These are phyloP conservation scores for Lithophane ornitopus DNA, from an alignment of 2,888 invertebrate genomes.

Conservation along the genomic window DNA sequence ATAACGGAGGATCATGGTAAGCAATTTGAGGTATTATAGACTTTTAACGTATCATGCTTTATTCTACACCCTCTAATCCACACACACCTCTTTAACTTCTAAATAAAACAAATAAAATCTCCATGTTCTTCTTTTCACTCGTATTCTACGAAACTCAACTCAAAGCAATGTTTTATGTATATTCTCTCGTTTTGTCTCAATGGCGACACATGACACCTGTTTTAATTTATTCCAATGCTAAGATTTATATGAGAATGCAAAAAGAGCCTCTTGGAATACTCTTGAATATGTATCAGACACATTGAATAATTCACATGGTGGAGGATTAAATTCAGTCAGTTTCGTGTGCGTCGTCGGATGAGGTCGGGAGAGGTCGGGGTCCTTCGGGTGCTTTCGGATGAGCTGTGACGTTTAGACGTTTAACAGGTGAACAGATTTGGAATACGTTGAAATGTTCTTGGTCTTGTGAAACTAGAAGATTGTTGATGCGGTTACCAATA, in stretches of 20 bases:
- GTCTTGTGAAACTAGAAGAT: not conserved
- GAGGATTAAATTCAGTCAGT: conserved; percentile 50
- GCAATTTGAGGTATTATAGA: no score
- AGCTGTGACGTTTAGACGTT: conserved; percentile 18
- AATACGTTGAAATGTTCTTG: conserved; percentile 16
- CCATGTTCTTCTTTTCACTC: conserved; percentile 2
- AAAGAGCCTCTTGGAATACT: conserved; percentile 52
- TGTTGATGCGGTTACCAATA: not conserved
- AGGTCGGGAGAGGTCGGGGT: conserved; percentile 17
- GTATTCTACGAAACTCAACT: conserved; percentile 16
- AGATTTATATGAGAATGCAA: conserved; percentile 62
- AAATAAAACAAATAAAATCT: conserved; percentile 31
- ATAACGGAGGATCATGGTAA: no score
- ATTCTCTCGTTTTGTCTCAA: conserved; percentile 20
- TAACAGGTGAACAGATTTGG: conserved; percentile 15
- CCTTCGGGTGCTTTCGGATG: conserved; percentile 14
- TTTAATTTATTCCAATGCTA: conserved; percentile 58
- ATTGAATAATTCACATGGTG: conserved; percentile 59
- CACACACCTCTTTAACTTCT: conserved; percentile 8
- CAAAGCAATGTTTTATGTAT: conserved; percentile 45
- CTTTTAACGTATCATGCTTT: not conserved
- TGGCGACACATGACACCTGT: conserved; percentile 50
- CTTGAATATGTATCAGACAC: conserved; percentile 57
- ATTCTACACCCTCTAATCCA: not conserved
- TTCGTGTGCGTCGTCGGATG: conserved; percentile 34